phyloP scores from a whole-genome alignment of 2,113 vertebrate genomes.

The Patagioenas fasciata region DNA sequence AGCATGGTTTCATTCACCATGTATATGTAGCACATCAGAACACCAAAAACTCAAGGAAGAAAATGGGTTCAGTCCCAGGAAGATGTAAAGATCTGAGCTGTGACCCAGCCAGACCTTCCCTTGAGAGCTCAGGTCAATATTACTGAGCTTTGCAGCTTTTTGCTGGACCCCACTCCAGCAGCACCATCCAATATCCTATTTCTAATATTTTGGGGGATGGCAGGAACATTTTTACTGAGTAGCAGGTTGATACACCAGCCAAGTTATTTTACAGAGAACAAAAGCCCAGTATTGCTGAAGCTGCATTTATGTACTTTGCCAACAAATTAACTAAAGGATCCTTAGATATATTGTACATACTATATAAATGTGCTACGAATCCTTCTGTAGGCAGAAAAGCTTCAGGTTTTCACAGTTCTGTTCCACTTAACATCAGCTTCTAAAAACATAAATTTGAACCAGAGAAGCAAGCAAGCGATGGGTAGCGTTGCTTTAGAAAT shows the following conservation, averaged over 20 bases:
- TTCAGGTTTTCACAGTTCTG: background rate
- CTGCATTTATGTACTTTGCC: background rate
- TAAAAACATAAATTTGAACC: background rate
- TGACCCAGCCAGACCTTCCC: background rate
- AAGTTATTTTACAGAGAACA: background rate
- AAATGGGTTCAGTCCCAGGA: background rate
- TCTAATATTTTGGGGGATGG: background rate
- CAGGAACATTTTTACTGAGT: background rate
- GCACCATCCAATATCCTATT: background rate
- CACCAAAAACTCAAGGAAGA: background rate
- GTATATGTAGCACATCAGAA: background rate
- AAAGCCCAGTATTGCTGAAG: background rate
- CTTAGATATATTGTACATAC: background rate
- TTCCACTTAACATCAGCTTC: background rate
- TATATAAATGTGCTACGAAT: background rate
- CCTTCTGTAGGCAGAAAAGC: background rate
- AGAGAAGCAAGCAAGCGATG: background rate
- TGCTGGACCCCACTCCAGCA: background rate
- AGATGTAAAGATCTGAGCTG: background rate
- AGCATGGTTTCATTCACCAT: rapidly evolving
- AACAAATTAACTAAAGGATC: background rate
- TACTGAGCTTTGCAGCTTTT: background rate
- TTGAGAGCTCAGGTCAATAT: background rate
- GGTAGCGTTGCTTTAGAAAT: background rate
- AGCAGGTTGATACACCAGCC: background rate